Evolutionary conservation across 2,888 invertebrate species (phyloP), one percentile per base, ranked within the genome.

Genomic region (Emmelina monodactyla): DNA sequence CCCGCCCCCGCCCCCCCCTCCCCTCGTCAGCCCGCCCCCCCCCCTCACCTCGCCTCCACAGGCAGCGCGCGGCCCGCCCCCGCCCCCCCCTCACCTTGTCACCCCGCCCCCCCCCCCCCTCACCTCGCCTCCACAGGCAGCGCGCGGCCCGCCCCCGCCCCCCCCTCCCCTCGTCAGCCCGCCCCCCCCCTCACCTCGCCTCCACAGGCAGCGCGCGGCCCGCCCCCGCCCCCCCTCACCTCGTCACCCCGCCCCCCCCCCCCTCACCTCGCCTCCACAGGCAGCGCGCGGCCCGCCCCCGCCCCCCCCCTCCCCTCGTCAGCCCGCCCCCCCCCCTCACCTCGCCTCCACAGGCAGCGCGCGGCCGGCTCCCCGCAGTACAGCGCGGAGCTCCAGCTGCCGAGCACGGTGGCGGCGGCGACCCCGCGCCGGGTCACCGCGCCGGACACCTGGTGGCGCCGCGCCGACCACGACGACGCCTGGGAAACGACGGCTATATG

Each of bases 341-440:
- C 91, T 33, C 89, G 89, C 40, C 91, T 68, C 91, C 92, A 92
- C 30, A 92, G 83, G 50, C 89, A 89, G 41, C 85, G 70, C 37
- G 86, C 79, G 39, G 89, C 85, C 39, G 89, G 83, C 44, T 88
- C 85, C 1, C 89, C 89, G 38, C 87, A 88, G 59, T 88, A 87
- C 34, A 92, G 68, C 0, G 88, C 89, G 55, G 92, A 92, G 35
- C 88, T 90, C 92, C 92, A 92, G 61, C 89, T 88, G 0, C 92
- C 92, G 62, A 87, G 86, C 33, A 92, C 67, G 35, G 75, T 58
- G 46, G 72, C 84, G 64, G 46, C 86, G 69, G 47, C 71, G 1
- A 85, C 86, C 4, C 82, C 80, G 33, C 82, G 79, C 43, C 82
- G 82, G 11, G 73, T 59, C 28, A 89, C 84, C 2, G 84, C 81